phyloP scores from a whole-genome alignment of 37 sponge, comb jelly and placozoan species.

The Halisarca cf. caerulea region DNA sequence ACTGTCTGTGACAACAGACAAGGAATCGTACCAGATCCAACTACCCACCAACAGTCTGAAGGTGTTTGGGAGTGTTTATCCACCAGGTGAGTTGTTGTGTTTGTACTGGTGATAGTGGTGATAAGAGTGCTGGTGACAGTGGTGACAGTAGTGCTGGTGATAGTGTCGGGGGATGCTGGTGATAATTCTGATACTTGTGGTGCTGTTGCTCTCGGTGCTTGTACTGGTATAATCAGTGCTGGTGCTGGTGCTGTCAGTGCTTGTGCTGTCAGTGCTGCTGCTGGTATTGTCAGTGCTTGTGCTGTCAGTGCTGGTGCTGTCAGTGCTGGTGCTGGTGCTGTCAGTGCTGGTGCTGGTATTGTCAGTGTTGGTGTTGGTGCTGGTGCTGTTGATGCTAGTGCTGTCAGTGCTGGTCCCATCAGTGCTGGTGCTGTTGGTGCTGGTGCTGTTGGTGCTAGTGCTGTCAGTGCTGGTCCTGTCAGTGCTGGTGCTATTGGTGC shows the following conservation, averaged over 20 bases:
- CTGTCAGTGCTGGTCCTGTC: not conserved
- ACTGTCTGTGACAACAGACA: constrained; percentile 11
- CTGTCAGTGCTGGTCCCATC: too few relatives aligned
- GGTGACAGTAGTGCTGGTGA: not conserved
- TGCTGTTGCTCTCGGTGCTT: not conserved
- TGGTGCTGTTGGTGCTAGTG: not conserved
- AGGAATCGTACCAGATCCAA: constrained; percentile 9
- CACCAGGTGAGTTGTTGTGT: not conserved
- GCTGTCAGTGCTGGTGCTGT: not conserved
- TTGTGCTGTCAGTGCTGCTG: not conserved
- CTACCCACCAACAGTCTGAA: not conserved
- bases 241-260: not conserved
- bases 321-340: too few relatives aligned
- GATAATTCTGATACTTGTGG: not conserved
- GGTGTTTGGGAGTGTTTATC: constrained; percentile 25
- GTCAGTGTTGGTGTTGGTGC: not conserved
- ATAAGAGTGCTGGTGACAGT: not conserved
- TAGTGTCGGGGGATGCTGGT: not conserved
- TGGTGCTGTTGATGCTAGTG: too few relatives aligned
- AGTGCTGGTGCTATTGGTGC: not conserved
- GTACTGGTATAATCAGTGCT: not conserved
- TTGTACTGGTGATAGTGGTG: not conserved
- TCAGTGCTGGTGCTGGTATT: not conserved
- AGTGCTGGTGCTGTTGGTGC: not conserved
- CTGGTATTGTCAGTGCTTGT: not conserved